Percentiles rank a stretch among this genome's conserved stretches.
phyloP scores from a whole-genome alignment of 2,113 vertebrate species.

The Nothocercus julius region DNA sequence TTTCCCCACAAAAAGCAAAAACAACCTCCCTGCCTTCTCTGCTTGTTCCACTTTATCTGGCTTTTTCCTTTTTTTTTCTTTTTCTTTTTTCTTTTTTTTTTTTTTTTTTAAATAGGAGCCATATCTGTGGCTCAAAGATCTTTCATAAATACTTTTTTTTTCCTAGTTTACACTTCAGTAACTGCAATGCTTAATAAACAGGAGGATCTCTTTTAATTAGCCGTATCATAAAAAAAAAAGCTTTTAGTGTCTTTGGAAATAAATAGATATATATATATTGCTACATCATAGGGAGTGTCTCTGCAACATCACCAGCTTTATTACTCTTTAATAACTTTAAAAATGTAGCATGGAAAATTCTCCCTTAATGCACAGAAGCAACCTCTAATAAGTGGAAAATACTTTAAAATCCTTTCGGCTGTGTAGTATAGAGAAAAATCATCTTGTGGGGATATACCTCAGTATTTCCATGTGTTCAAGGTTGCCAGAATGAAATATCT shows the following conservation, averaged over 20 bases:
- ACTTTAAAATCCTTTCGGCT: neutral
- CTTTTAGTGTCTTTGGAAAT: neutral
- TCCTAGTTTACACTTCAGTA: neutral
- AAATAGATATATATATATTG: neutral
- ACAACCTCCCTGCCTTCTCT: too few species aligned
- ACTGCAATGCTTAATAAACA: neutral
- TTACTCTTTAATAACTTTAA: neutral
- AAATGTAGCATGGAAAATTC: neutral
- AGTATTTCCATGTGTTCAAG: neutral
- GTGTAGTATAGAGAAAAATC: neutral
- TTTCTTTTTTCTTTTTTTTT: too few species aligned
- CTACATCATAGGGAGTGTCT: neutral
- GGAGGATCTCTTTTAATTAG: constrained; percentile 29
- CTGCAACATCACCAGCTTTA: neutral
- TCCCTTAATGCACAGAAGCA: neutral
- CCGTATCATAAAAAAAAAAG: neutral
- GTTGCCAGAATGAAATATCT: neutral
- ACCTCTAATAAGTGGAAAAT: neutral
- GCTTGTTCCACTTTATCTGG: too few species aligned
- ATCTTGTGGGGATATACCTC: neutral
- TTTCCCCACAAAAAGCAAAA: neutral
- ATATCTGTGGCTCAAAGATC: neutral
- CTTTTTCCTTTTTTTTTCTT: too few species aligned
- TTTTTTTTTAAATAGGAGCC: neutral
- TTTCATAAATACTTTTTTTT: neutral